phyloP scores from a whole-genome alignment of 1,140 invertebrate genomes.

The Globodera ellingtonae region DNA sequence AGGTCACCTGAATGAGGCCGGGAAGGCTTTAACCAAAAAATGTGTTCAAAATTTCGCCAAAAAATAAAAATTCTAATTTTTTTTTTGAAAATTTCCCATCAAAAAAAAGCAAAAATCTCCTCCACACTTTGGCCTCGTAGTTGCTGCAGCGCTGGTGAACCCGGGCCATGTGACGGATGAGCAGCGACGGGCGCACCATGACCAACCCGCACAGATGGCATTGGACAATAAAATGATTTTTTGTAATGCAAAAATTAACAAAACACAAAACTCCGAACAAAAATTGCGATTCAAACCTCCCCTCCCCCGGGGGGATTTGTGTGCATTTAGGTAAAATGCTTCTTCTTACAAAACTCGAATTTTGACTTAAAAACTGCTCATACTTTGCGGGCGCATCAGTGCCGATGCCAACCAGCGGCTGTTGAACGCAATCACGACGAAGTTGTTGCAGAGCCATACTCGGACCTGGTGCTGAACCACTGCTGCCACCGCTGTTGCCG shows the following conservation, averaged over 20 bases:
- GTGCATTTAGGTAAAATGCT: too few relatives aligned
- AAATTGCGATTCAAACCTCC: too few relatives aligned
- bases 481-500: neutral
- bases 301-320: too few relatives aligned
- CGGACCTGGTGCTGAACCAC: neutral
- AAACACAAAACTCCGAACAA: too few relatives aligned
- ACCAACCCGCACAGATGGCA: constrained; percentile 12
- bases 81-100: too few relatives aligned
- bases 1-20: neutral
- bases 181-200: constrained; percentile 18
- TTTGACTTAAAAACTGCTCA: too few relatives aligned
- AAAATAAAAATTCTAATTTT: too few relatives aligned
- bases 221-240: neutral
- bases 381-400: constrained; percentile 5
- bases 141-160: neutral
- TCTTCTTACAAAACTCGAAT: too few relatives aligned
- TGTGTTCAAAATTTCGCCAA: too few relatives aligned
- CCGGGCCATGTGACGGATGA: constrained; percentile 16
- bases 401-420: neutral
- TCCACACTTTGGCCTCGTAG: neutral
- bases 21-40: too few relatives aligned
- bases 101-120: too few relatives aligned
- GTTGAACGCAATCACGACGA: neutral
- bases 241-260: neutral
- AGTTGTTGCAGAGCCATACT: neutral